A percentile compares a stretch with the other conserved stretches of the same genome.
Conservation (phyloP, 2,888 invertebrate genomes). For the Spicauda simplicius region DNA sequence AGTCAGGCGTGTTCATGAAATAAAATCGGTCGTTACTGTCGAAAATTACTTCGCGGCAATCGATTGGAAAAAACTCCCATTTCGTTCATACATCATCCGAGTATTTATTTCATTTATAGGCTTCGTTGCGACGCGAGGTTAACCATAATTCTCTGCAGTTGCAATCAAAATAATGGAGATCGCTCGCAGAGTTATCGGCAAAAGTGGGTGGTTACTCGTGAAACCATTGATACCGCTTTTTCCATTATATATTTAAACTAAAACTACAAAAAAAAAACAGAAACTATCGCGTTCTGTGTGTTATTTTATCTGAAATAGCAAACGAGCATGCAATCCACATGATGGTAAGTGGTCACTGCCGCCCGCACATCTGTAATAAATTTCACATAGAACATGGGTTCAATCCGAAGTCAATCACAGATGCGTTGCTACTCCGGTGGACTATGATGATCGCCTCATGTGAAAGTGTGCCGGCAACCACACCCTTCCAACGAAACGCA, state of each 20-base stretch:
- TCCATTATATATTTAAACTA: not conserved
- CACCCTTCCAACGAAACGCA: no score
- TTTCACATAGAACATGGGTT: no score
- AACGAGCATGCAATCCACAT: no score
- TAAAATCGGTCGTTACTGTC: conserved; percentile 35
- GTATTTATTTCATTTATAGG: conserved; percentile 33
- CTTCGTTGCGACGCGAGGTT: conserved; percentile 23
- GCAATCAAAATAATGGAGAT: conserved; percentile 25
- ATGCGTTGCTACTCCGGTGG: no score
- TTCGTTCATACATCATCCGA: conserved; percentile 31
- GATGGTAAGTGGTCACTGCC: no score
- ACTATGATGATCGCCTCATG: no score
- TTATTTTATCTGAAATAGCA: no score
- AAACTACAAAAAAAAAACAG: no score
- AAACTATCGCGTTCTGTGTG: no score
- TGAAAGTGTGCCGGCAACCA: no score
- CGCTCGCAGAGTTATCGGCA: conserved; percentile 1
- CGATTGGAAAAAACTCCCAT: conserved; percentile 31
- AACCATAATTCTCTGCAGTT: conserved; percentile 30
- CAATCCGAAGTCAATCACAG: no score
- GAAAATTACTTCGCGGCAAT: conserved; percentile 33
- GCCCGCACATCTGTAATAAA: no score
- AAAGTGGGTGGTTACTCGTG: not conserved
- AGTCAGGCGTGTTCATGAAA: conserved; percentile 34
- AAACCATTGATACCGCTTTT: not conserved